Conservation (phyloP, 2,888 invertebrate species). For the Troides oblongomaculatus region DNA sequence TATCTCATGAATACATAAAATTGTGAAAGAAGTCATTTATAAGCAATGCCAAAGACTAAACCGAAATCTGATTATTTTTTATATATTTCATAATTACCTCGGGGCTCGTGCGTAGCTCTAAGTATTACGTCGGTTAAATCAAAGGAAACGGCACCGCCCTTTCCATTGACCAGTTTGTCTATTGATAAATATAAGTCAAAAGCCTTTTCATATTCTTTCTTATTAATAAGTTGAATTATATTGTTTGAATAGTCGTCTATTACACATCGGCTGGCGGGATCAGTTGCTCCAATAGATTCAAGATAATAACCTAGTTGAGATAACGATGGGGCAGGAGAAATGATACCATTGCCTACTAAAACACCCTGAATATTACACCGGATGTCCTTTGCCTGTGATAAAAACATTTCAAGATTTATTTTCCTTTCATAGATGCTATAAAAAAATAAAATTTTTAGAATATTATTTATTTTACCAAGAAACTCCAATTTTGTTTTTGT, state of each 20-base stretch:
- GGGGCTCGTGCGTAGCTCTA: conserved; percentile 45
- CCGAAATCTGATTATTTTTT: too few relatives aligned
- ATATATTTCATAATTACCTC: conserved; percentile 27
- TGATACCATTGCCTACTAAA: conserved; percentile 90
- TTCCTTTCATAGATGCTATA: too few relatives aligned
- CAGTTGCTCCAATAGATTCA: conserved; percentile 82
- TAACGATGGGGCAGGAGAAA: conserved; percentile 82
- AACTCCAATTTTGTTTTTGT: neutral
- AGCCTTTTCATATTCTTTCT: conserved; percentile 77
- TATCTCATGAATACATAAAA: too few relatives aligned
- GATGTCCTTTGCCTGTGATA: conserved; percentile 63
- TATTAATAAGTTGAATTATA: conserved; percentile 73
- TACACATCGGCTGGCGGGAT: conserved; percentile 79
- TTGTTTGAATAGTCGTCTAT: conserved; percentile 78
- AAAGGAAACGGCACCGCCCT: conserved; percentile 84
- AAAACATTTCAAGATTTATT: neutral
- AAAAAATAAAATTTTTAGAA: too few relatives aligned
- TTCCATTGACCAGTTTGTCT: conserved; percentile 77
- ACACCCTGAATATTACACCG: conserved; percentile 86
- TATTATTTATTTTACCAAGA: neutral
- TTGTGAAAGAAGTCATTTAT: too few relatives aligned
- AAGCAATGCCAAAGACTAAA: too few relatives aligned
- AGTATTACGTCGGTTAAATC: conserved; percentile 78
- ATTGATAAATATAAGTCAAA: conserved; percentile 82
- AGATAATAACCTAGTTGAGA: conserved; percentile 68